phyloP scores from a whole-genome alignment of 1,140 invertebrate species.

The Eciton burchellii region DNA sequence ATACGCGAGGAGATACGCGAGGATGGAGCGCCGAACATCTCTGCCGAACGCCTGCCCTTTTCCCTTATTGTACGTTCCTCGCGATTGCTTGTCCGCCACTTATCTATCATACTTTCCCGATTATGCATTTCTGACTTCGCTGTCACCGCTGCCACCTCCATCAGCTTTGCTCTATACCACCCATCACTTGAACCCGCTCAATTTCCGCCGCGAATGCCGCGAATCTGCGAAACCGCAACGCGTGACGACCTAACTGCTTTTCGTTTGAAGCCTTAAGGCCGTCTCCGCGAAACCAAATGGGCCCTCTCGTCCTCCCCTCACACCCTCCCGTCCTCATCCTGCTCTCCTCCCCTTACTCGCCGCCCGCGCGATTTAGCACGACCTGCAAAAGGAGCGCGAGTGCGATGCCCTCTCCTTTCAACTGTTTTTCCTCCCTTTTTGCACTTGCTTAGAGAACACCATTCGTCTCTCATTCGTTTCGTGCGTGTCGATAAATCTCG shows the following conservation, averaged over 20 bases:
- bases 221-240: constrained; percentile 77
- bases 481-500: constrained; percentile 3
- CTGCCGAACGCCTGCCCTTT: background rate
- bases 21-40: background rate
- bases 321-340: constrained; percentile 28
- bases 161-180: constrained; percentile 52
- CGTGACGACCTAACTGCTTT: constrained; percentile 80
- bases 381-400: constrained; percentile 55
- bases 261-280: constrained; percentile 78
- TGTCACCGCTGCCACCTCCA: constrained; percentile 36
- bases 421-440: constrained; percentile 25
- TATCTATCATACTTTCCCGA: constrained; percentile 8
- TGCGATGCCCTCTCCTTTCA: constrained; percentile 39
- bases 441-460: background rate
- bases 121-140: constrained; percentile 4
- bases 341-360: constrained; percentile 51
- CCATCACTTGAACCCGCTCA: constrained; percentile 73
- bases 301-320: constrained; percentile 16
- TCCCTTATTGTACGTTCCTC: background rate
- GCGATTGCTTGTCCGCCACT: background rate
- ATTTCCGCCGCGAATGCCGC: constrained; percentile 72
- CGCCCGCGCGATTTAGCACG: constrained; percentile 58
- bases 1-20: no score
- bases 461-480: background rate
- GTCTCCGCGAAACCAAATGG: constrained; percentile 54